Evolutionary conservation across 2,797 vertebrate genomes (phyloP), one percentile per base, ranked within the genome.

Genomic region (Morelia viridis): DNA sequence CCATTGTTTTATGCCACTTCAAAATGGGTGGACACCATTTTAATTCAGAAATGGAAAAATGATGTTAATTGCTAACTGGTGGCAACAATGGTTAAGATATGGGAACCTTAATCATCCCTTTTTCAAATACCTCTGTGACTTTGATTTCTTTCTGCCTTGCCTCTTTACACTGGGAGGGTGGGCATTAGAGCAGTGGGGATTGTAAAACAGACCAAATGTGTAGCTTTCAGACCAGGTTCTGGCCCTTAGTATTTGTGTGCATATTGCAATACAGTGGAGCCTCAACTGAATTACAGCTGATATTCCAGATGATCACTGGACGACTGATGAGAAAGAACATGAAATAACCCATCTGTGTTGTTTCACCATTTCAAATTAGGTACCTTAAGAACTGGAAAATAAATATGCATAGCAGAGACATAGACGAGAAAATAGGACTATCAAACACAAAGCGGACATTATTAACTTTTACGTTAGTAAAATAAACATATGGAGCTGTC

Each of bases 221-320:
- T 60, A 62, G 31, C 87, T n/a, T 22, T 85, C 65, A 31, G 19
- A 84, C 7, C 15, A 92, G 2, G 0, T 0, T 2, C 0, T 0
- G 0, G 57, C 0, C 92, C 22, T 68, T 17, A 8, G 19, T 26
- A 0, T 0, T 65, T 58, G 26, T 31, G n/a, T 53, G 53, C 65
- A 65, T 22, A 56, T 68, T 57, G 17, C n/a, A 71, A 56, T 60
- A 57, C 31, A 53, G 6, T 89, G 62, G 88, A 35, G 10, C 5
- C 57, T 80, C 9, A 46, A 22, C 17, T 53, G 50, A 53, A 8
- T 53, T 53, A 53, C 1, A 10, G 24, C 1, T n/a, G 17, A 15
- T 85, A 50, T 65, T 13, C 46, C 28, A 15, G 41, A 46, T n/a
- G 35, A 28, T 11, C 65, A 89, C 11, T 7, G 2, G 26, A 11